Conservation (phyloP, 2,113 vertebrate genomes). For the Arvicanthis niloticus region DNA sequence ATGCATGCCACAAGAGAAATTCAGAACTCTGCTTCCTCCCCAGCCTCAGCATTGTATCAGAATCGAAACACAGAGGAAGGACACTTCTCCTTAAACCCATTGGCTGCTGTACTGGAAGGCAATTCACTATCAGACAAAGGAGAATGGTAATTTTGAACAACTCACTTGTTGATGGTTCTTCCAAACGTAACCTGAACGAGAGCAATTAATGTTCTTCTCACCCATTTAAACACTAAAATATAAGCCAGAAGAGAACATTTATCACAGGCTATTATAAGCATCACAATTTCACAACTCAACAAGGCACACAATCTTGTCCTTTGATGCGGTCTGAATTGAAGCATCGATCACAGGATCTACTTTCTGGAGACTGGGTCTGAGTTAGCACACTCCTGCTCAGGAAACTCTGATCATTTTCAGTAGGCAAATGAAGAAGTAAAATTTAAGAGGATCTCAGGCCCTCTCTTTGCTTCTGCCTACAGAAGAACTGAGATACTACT, state of each 20-base stretch:
- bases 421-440: neutral
- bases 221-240: conserved; percentile 98
- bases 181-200: conserved; percentile 99
- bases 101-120: neutral
- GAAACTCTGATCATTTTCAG: conserved; percentile 22
- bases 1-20: neutral
- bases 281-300: neutral
- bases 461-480: neutral
- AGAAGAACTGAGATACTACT: conserved; percentile 26
- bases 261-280: neutral
- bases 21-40: neutral
- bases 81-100: neutral
- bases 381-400: neutral
- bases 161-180: conserved; percentile 99
- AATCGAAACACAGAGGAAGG: neutral
- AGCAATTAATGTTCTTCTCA: conserved; percentile 99
- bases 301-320: neutral
- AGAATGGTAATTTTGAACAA: conserved; percentile 66
- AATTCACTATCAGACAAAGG: neutral
- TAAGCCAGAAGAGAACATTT: conserved; percentile 69
- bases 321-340: neutral
- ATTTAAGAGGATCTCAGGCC: neutral
- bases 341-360: neutral
- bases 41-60: neutral
- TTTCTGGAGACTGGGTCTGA: neutral